Base-by-base conservation (phyloP, 2,113 vertebrate species). In the Microtus oregoni region DNA sequence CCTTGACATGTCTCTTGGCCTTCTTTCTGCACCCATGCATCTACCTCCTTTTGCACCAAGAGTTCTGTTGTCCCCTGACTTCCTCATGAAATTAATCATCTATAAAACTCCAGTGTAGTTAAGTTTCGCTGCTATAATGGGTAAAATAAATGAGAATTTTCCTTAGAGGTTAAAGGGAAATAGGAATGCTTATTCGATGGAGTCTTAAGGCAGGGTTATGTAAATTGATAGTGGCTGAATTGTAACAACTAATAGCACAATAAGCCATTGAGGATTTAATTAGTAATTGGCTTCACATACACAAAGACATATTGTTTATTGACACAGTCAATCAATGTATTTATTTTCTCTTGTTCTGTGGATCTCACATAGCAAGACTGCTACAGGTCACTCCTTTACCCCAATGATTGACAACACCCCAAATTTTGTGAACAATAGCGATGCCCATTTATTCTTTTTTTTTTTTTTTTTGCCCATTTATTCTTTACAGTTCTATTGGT, bases 181-280 rank as follows among this genome's bases (percentile, higher is more conserved):
- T 77, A 73, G 70, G 78, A 76, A 61, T 86, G 73, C 63, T 82
- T 38, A 81, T 72, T 86, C 85, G 52, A 72, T 41, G 13, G 24
- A n/a, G 7, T 91, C 91, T 88, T 67, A 90, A 90, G 41, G 44
- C 14, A 58, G 52, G 32, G 12, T 11, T 70, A 65, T 47, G 20
- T 76, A 50, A 78, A 30, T 75, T 85, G 41, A 89, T 94, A 87
- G 95, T 83, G 32, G 73, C 52, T 83, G 52, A 91, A 17, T 93
- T 50, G 8, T 85, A 24, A 32, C 75, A 95, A 79, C 55, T 41
- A 78, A 77, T 22, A 65, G n/a, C 65, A 81, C 13, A 88, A 70
- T 68, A 76, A 79, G 35, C 7, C 88, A 35, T 24, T 41, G 28
- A 12, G 10, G 10, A 92, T 90, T 55, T 90, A 44, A 92, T 58